Evolutionary conservation across 1,140 invertebrate genomes (phyloP).

Genomic region (Aphelenchoides besseyi): DNA sequence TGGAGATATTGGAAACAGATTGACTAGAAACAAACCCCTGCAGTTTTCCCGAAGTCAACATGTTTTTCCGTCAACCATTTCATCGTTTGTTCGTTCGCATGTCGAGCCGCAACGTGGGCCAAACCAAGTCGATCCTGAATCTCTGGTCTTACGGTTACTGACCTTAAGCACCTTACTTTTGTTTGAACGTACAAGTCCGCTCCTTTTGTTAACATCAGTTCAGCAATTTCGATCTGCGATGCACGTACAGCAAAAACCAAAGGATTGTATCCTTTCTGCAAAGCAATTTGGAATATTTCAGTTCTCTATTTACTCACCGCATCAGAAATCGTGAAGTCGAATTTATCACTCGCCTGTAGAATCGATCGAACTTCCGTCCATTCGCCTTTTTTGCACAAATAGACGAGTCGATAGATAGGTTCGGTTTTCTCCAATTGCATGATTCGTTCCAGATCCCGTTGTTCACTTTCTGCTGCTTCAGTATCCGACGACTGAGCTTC

Average conservation of each 20-base stretch:
- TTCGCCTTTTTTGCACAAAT: conserved; percentile 51
- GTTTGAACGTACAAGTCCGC: conserved; percentile 52
- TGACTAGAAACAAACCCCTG: conserved; percentile 45
- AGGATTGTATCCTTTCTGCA: conserved; percentile 53
- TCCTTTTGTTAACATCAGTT: conserved; percentile 48
- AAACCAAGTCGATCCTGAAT: conserved; percentile 51
- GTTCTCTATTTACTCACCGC: conserved; percentile 20
- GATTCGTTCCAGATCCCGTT: conserved; percentile 24
- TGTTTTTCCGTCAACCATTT: conserved; percentile 30
- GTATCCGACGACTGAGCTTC: not conserved
- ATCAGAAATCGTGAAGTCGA: conserved; percentile 48
- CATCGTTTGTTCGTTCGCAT: conserved; percentile 51
- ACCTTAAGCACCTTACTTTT: conserved; percentile 51
- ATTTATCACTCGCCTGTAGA: conserved; percentile 22
- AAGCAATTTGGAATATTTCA: conserved; percentile 21
- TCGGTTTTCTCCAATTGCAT: conserved; percentile 41
- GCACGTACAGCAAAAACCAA: conserved; percentile 56
- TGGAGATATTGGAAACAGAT: not conserved
- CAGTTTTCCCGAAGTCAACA: conserved; percentile 42
- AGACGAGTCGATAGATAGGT: conserved; percentile 41
- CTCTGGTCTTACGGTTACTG: no score
- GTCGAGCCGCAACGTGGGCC: conserved; percentile 55
- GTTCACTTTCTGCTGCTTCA: conserved; percentile 24
- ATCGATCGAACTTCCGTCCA: conserved; percentile 48
- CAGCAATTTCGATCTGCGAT: conserved; percentile 39